phyloP scores from a whole-genome alignment of 2,113 vertebrate species.

The Gila orcuttii region DNA sequence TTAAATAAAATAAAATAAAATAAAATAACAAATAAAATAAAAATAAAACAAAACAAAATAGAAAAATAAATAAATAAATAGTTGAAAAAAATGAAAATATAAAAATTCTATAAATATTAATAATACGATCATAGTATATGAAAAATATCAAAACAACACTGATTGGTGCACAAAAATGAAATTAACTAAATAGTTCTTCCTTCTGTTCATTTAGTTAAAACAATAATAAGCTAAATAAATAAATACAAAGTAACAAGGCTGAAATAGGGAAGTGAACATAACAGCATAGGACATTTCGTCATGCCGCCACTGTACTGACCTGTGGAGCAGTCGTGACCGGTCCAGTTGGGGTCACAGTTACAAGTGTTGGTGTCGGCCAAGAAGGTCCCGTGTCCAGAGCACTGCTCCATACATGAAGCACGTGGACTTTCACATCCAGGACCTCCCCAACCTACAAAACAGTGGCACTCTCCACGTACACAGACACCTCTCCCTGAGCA shows the following conservation, averaged over 20 bases:
- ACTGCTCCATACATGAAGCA: slow-evolving; percentile 95
- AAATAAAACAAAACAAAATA: too few relatives aligned
- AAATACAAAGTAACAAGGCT: neutral
- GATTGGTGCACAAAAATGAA: too few relatives aligned
- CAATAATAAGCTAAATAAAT: too few relatives aligned
- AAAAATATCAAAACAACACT: too few relatives aligned
- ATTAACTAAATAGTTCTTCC: too few relatives aligned
- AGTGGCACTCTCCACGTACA: slow-evolving; percentile 95
- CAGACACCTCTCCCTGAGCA: slow-evolving; percentile 94
- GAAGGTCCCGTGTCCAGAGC: slow-evolving; percentile 93
- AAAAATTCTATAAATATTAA: too few relatives aligned
- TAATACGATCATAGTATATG: too few relatives aligned
- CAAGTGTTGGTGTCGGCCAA: slow-evolving; percentile 87
- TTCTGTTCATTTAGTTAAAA: too few relatives aligned
- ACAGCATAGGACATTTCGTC: neutral
- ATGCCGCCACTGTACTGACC: slow-evolving; percentile 74
- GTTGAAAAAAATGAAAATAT: too few relatives aligned
- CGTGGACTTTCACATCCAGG: slow-evolving; percentile 89
- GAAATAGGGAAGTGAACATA: neutral
- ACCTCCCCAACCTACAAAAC: slow-evolving; percentile 94
- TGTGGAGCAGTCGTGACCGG: slow-evolving; percentile 91
- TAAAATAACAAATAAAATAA: too few relatives aligned
- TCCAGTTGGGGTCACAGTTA: slow-evolving; percentile 96
- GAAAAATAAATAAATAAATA: too few relatives aligned
- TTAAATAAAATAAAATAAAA: too few relatives aligned